Base-by-base conservation (phyloP, 2,797 vertebrate genomes). In the Myiothlypis coronata region DNA sequence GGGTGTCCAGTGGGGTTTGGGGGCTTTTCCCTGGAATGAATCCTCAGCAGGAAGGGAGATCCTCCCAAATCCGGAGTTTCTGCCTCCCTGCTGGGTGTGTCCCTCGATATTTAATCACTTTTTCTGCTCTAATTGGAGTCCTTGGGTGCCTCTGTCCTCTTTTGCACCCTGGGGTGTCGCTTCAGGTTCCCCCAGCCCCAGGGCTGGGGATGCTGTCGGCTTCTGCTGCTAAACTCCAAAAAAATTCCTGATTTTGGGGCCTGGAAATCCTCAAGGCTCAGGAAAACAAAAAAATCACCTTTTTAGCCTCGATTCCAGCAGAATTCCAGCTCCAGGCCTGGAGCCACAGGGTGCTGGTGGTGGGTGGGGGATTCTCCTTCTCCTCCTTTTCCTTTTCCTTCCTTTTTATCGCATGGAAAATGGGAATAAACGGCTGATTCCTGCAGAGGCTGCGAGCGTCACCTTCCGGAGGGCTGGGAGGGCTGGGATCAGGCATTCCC, bases 381-480 rank as follows among this genome's bases (percentile, higher is more conserved):
- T 79, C 43, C 50, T 74, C 35, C 22, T 44, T 89, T 15, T 61
- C 61, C 53, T 80, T 84, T 69, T 87, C 89, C 53, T 8, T n/a
- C 1, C 39, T 61, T n/a, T 32, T 92, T 27, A 59, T 69, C 30
- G 83, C 92, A 80, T 87, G 81, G 87, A 69, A 90, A 93, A 82
- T 14, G n/a, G 27, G 69, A 97, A 95, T 97, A 97, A 97, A 97
- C 1, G 22, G 46, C 67, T 91, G 69, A 43, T 35, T 75, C 88
- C 43, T 82, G 87, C 95, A 91, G 14, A 1, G 3, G 57, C 46
- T 61, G 14, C 5, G 0, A 3, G 56, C 0, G 14, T 61, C 37
- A 3, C 11, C 0, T 52, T 70, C 47, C 6, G 0, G 14, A 5
- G 63, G 61, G 37, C 5, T 6, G n/a, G 61, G 28, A 21, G 61